Base-by-base conservation (phyloP, 2,888 invertebrate genomes). In the Caenorhabditis sulstoni region DNA sequence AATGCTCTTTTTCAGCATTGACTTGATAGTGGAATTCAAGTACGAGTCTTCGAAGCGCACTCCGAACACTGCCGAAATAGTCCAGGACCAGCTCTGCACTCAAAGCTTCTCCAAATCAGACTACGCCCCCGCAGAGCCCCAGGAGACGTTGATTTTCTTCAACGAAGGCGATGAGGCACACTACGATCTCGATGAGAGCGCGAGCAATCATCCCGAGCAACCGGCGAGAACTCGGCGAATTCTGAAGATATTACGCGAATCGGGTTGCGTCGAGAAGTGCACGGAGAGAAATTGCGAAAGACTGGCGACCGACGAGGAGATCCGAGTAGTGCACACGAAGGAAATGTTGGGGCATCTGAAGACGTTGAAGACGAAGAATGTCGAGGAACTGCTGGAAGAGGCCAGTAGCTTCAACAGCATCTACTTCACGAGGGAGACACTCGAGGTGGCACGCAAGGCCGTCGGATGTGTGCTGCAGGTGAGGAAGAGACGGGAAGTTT, bases 381-480 rank as follows among this genome's bases (percentile, higher is more conserved):
- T 71, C 3, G 76, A 70, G 22, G 74, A 81, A 23, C 59, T 83
- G 39, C 47, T 71, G 35, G 58, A 59, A 12, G 45, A 59, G 8
- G 59, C 50, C 0, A 53, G 29, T 62, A 62, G 11, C 12, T 49
- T 73, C 20, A 59, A 82, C 44, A 79, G 81, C n/a, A 79, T 85
- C 44, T 85, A 65, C 61, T 44, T 81, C 20, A 79, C 77, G 16
- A 45, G 45, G 9, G 39, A 64, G 39, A 74, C 83, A 0, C 55
- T 71, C 22, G 53, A 71, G 20, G 79, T 76, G 22, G 79, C 85
- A 0, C 39, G 16, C 8, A 53, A 59, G 14, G 70, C 85, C 1
- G 79, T 64, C n/a, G 83, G 81, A 45, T 50, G 77, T 37, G 62
- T 78, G 9, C 44, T 81, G 12, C 58, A 81, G 82, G 85, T 82